phyloP scores from a whole-genome alignment of 37 sponge, comb jelly and placozoan genomes.

The Bolinopsis microptera region DNA sequence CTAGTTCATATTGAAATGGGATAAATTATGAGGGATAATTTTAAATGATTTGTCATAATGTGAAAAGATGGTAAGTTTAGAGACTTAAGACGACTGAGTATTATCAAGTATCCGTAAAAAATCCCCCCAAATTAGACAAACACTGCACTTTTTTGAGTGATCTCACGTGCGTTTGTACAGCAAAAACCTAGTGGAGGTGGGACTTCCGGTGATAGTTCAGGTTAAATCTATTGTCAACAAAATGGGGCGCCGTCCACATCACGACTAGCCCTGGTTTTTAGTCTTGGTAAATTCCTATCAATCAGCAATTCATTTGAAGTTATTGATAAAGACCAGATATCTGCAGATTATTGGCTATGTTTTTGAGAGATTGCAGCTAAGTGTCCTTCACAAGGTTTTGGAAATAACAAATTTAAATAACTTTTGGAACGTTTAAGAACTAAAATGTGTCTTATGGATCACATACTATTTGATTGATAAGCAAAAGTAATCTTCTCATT shows the following conservation, averaged over 20 bases:
- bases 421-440: no score
- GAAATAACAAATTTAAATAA: no score
- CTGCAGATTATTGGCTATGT: no score
- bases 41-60: background rate
- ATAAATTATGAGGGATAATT: background rate
- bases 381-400: no score
- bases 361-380: no score
- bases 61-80: background rate
- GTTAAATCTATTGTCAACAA: background rate
- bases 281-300: background rate
- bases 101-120: background rate
- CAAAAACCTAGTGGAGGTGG: no score
- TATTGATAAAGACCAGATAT: background rate
- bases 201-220: background rate
- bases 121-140: background rate
- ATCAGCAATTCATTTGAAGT: background rate
- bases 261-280: no score
- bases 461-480: no score
- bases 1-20: background rate
- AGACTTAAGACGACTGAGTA: background rate
- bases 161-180: background rate
- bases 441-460: no score
- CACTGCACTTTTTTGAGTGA: background rate
- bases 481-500: no score
- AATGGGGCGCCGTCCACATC: no score